Base-by-base conservation (phyloP, 2,113 vertebrate species). In the Campylomormyrus tamandua region DNA sequence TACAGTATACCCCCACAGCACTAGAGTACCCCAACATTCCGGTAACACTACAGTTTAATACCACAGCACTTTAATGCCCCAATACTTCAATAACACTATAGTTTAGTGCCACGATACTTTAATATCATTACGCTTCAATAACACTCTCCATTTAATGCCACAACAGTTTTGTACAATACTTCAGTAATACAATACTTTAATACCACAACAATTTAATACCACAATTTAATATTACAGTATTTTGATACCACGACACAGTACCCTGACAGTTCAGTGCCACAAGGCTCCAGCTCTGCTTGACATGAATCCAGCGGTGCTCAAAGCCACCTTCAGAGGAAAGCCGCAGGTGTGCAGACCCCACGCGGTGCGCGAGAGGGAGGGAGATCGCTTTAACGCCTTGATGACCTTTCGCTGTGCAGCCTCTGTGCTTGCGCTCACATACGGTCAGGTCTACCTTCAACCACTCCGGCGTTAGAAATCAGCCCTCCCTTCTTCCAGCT, bases 401-500 rank as follows among this genome's bases (percentile, higher is more conserved):
- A 87, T 93, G 91, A 93, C 91, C 92, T 93, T 92, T 92, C 90
- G 49, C 53, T 56, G 77, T 77, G 56, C 85, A 50, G 88, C 52
- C 70, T 62, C 48, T n/a, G 42, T 80, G 35, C 53, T 92, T 74
- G 83, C 46, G 45, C 88, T 89, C 66, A 74, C 90, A 88, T 87
- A 84, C 90, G 90, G 88, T 90, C 83, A 91, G 91, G 91, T 91
- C 91, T 92, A 87, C 27, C 88, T 87, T 90, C 91, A 31, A 87
- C 90, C 48, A 53, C 50, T 88, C 93, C 90, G 90, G 89, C 88
- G 91, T 91, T 92, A 90, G 91, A 93, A 90, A 90, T 91, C 58
- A 89, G 91, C 91, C 92, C 91, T 90, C 92, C 91, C 91, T 92
- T 92, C 92, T 90, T 92, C 92, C 89, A 89, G 89, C 88, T 92